phyloP scores from a whole-genome alignment of 2,888 invertebrate genomes.

The Lithophane ornitopus region DNA sequence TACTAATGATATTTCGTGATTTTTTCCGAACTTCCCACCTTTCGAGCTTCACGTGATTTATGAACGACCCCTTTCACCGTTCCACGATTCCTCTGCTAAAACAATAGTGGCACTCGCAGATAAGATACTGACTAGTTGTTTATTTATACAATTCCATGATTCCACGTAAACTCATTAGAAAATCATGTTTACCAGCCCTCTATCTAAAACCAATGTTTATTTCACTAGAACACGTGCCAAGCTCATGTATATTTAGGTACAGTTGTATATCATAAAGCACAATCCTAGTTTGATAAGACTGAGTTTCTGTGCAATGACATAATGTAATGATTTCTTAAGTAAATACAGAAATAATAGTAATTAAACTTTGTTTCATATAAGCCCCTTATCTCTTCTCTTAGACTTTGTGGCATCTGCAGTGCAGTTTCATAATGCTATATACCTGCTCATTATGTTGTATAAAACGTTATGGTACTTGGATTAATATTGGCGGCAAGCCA shows the following conservation, averaged over 20 bases:
- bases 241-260: conserved; percentile 33
- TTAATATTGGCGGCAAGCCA: conserved; percentile 26
- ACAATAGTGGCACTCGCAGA: background rate
- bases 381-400: conserved; percentile 47
- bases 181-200: conserved; percentile 22
- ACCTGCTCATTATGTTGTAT: conserved; percentile 21
- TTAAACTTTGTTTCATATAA: conserved; percentile 13
- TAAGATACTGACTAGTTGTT: conserved; percentile 10
- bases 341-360: conserved; percentile 32
- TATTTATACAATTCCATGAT: conserved; percentile 13
- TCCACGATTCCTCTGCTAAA: background rate
- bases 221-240: conserved; percentile 39
- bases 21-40: too few species aligned
- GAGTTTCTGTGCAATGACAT: conserved; percentile 48
- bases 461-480: conserved; percentile 14
- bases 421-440: conserved; percentile 42
- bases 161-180: conserved; percentile 30
- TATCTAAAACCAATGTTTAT: conserved; percentile 37
- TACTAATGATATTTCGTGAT: too few species aligned
- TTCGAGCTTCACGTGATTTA: too few species aligned
- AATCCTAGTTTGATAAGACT: conserved; percentile 36
- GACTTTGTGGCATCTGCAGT: conserved; percentile 58
- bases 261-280: conserved; percentile 25
- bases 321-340: conserved; percentile 37
- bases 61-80: background rate